Percentiles rank a stretch among this genome's conserved stretches.
Conservation (phyloP, 2,113 vertebrate genomes). For the Pteruthius melanotis region DNA sequence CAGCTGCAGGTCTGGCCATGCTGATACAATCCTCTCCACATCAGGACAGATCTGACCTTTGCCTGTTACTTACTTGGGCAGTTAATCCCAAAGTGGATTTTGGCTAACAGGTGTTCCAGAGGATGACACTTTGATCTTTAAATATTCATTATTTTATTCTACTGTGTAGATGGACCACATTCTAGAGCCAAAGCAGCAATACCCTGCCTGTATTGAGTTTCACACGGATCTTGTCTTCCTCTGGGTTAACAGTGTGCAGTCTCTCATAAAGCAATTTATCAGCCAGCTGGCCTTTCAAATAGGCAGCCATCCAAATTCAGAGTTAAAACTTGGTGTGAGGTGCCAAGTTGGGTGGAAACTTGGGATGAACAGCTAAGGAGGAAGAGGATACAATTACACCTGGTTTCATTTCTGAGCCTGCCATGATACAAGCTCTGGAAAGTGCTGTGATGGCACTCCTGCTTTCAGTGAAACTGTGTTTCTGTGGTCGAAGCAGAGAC, state of each 20-base stretch:
- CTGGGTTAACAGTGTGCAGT: neutral
- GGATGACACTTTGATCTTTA: conserved; percentile 48
- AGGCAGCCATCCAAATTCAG: neutral
- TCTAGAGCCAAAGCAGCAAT: conserved; percentile 11
- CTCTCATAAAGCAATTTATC: neutral
- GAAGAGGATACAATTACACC: neutral
- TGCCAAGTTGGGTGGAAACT: neutral
- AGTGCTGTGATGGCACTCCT: neutral
- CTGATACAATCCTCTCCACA: neutral
- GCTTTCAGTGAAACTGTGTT: neutral
- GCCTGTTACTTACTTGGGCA: conserved; percentile 14
- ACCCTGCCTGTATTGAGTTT: neutral
- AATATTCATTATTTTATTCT: conserved; percentile 41
- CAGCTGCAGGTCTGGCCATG: neutral
- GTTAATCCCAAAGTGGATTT: neutral
- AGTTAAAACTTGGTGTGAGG: neutral
- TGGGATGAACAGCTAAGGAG: neutral
- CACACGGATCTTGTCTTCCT: conserved; percentile 10
- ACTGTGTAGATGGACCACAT: neutral
- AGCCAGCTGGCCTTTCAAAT: conserved; percentile 1
- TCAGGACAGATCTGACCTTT: conserved; percentile 33
- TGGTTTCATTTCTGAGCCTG: neutral
- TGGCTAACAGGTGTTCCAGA: conserved; percentile 54
- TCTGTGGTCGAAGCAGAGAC: neutral
- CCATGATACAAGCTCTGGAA: neutral